These are phyloP conservation scores for Anniella stebbinsi DNA, from an alignment of 2,797 vertebrate genomes.

Conservation along the genomic window DNA sequence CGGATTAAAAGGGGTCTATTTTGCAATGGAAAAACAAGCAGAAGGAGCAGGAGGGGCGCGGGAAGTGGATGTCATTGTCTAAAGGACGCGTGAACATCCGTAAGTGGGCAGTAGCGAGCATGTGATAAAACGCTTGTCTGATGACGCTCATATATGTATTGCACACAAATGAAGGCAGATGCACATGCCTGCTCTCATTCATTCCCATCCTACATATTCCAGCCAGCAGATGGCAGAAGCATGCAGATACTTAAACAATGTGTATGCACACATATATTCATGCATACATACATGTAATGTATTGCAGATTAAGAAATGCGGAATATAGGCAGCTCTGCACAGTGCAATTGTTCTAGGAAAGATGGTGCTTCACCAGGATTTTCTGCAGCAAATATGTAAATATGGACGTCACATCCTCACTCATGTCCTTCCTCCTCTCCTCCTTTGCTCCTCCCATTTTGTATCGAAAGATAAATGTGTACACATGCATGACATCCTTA, in stretches of 20 bases:
- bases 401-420: background rate
- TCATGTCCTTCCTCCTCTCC: too few relatives aligned
- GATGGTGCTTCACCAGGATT: background rate
- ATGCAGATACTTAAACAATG: background rate
- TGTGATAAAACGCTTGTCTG: too few relatives aligned
- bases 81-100: too few relatives aligned
- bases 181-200: background rate
- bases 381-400: background rate
- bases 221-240: slow-evolving; percentile 28
- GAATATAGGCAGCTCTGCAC: background rate
- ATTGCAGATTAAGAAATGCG: background rate
- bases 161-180: background rate
- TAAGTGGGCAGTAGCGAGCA: too few relatives aligned
- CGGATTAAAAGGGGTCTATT: background rate
- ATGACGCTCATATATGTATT: background rate
- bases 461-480: background rate
- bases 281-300: background rate
- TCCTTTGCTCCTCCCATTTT: too few relatives aligned
- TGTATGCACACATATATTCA: rapidly evolving
- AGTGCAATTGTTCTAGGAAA: background rate
- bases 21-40: too few relatives aligned
- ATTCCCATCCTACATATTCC: background rate
- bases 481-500: background rate
- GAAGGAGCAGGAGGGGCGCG: too few relatives aligned
- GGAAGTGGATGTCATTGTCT: too few relatives aligned